These are phyloP conservation scores for Pandemis corylana DNA, from an alignment of 2,888 invertebrate species.

Conservation along the genomic window DNA sequence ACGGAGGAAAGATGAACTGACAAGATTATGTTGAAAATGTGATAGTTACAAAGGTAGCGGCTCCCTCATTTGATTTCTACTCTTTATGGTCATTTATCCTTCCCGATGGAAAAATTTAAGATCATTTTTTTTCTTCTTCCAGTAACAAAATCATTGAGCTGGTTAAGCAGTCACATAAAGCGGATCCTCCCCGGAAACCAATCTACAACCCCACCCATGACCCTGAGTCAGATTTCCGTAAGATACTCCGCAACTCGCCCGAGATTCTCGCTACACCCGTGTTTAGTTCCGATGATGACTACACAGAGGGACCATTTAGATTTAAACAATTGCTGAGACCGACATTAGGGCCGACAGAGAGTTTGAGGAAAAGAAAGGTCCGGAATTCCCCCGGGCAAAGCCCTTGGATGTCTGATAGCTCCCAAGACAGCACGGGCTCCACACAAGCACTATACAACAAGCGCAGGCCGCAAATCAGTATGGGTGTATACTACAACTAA, in stretches of 20 bases:
- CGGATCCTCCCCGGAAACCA: constrained; percentile 65
- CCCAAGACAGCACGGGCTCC: constrained; percentile 76
- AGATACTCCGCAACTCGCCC: constrained; percentile 78
- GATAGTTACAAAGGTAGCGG: too few relatives aligned
- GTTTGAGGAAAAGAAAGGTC: constrained; percentile 87
- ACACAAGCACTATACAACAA: constrained; percentile 73
- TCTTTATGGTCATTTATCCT: too few relatives aligned
- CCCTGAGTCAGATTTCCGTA: constrained; percentile 77
- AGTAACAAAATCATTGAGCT: constrained; percentile 82
- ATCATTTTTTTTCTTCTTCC: constrained; percentile 46
- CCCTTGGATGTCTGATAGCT: constrained; percentile 81
- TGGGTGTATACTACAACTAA: constrained; percentile 79
- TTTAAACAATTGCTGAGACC: constrained; percentile 87
- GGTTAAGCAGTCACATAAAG: constrained; percentile 73
- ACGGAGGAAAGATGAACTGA: too few relatives aligned
- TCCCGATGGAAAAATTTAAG: background rate
- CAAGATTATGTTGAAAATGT: too few relatives aligned
- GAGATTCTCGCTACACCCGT: constrained; percentile 78
- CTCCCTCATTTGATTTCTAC: too few relatives aligned
- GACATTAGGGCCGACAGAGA: constrained; percentile 88
- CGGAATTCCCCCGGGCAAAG: constrained; percentile 74
- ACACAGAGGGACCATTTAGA: constrained; percentile 87
- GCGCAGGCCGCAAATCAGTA: constrained; percentile 78
- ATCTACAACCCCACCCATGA: constrained; percentile 70
- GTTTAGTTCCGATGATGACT: constrained; percentile 81